Percentiles rank a stretch among this genome's conserved stretches.
These are phyloP conservation scores for Hymenopus coronatus DNA, from an alignment of 2,888 invertebrate species.

Conservation along the genomic window DNA sequence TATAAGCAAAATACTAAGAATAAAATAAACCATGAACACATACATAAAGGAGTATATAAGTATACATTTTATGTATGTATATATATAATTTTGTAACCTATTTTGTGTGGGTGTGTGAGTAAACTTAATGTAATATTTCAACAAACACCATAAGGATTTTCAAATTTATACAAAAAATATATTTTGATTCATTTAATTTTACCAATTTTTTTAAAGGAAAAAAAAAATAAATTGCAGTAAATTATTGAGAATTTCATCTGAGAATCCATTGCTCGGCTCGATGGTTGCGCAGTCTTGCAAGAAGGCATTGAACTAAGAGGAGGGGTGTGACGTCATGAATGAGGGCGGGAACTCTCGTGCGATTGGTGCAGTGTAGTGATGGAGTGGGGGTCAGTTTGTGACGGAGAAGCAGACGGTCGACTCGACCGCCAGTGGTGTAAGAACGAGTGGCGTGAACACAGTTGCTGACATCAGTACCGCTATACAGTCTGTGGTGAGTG, in stretches of 20 bases:
- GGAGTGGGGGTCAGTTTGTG: neutral
- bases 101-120: no score
- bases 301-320: neutral
- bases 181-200: no score
- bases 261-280: neutral
- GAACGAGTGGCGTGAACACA: neutral
- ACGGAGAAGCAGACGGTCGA: neutral
- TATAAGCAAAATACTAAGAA: no score
- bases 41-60: no score
- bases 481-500: neutral
- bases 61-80: no score
- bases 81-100: no score
- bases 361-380: neutral
- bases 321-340: conserved; percentile 3
- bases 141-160: no score
- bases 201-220: no score
- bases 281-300: conserved; percentile 16
- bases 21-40: no score
- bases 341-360: neutral
- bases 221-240: neutral
- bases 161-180: no score
- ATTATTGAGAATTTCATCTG: neutral
- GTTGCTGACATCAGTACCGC: conserved; percentile 9
- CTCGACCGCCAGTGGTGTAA: neutral
- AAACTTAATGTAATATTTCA: no score